These are phyloP conservation scores for Mesembrinibis cayennensis DNA, from an alignment of 2,113 vertebrate species.

Conservation along the genomic window DNA sequence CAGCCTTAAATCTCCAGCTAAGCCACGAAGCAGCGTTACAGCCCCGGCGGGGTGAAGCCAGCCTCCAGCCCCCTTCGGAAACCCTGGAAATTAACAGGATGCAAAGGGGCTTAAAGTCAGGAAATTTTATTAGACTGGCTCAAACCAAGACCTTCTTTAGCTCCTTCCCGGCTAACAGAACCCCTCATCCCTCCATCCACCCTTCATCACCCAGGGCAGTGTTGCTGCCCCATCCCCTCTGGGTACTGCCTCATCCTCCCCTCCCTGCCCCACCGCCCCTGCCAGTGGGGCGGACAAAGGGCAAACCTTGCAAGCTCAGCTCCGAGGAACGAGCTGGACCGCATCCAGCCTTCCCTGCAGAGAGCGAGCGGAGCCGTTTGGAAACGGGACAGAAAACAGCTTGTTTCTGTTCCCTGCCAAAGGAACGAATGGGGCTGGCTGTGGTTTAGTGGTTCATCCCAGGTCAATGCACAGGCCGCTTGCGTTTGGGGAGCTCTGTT, in stretches of 20 bases:
- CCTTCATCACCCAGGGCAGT: not conserved
- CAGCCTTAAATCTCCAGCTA: not conserved
- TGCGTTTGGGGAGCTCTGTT: not conserved
- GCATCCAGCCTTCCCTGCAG: not conserved
- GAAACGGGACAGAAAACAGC: not conserved
- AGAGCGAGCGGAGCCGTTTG: not conserved
- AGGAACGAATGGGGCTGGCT: not conserved
- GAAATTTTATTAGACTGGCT: not conserved
- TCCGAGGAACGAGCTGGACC: not conserved
- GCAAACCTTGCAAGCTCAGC: not conserved
- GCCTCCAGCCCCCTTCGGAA: not conserved
- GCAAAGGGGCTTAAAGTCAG: not conserved
- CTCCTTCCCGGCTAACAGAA: not conserved
- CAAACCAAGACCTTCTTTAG: not conserved
- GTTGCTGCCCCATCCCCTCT: not conserved
- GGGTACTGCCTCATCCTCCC: not conserved
- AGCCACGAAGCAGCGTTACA: not conserved
- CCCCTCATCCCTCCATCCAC: not conserved
- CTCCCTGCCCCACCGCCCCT: not conserved
- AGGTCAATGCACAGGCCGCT: not conserved
- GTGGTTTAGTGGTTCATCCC: not conserved
- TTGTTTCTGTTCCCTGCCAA: conserved; percentile 21
- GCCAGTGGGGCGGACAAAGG: not conserved
- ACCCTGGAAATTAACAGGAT: not conserved
- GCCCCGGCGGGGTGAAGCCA: fast-evolving